phyloP scores from a whole-genome alignment of 2,113 vertebrate species.

The Melierax canorus region DNA sequence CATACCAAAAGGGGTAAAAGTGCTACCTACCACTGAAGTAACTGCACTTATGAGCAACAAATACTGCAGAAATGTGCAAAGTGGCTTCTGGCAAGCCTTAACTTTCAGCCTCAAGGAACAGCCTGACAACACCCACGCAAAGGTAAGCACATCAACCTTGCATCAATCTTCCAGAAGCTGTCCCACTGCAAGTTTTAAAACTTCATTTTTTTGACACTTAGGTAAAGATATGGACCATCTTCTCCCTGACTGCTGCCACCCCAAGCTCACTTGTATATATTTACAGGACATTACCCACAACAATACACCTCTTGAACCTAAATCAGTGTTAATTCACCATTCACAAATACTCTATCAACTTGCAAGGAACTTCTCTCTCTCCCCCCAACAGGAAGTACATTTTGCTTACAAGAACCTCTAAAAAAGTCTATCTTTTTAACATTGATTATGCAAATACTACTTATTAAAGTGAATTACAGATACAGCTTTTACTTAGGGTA shows the following conservation, averaged over 20 bases:
- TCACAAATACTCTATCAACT: background rate
- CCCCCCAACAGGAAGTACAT: background rate
- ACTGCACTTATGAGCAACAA: background rate
- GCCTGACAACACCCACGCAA: background rate
- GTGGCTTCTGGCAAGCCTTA: background rate
- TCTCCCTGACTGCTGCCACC: background rate
- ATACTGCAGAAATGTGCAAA: background rate
- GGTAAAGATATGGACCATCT: background rate
- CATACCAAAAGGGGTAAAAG: background rate
- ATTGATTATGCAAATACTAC: background rate
- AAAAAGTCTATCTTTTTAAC: background rate
- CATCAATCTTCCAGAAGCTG: background rate
- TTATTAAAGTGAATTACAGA: background rate
- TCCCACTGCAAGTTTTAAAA: background rate
- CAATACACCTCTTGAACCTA: background rate
- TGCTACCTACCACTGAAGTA: background rate
- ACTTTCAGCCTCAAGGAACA: background rate
- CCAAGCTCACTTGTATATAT: background rate
- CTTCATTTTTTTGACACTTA: background rate
- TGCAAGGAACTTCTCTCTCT: background rate
- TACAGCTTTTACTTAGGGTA: background rate
- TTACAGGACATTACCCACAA: background rate
- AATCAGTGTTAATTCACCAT: background rate
- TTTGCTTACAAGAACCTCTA: background rate
- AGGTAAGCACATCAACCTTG: background rate